Conservation (phyloP, 2,113 vertebrate species). For the Sceloporus tristichus region DNA sequence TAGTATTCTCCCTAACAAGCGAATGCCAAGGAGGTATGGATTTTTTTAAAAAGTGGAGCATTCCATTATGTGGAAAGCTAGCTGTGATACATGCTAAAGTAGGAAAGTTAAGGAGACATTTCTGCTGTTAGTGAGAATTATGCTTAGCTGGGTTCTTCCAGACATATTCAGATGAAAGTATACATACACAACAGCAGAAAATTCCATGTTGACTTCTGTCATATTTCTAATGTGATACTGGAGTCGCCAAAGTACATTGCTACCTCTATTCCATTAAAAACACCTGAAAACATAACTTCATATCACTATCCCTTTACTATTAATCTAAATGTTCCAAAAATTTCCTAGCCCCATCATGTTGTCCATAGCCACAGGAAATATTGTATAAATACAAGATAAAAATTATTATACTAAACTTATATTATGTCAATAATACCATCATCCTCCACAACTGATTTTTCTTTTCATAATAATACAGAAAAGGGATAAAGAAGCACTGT, state of each 20-base stretch:
- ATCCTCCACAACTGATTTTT: no score
- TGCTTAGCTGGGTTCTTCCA: background rate
- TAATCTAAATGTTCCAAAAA: background rate
- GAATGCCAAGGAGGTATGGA: no score
- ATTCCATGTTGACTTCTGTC: background rate
- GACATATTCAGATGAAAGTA: background rate
- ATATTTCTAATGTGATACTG: background rate
- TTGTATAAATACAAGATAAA: background rate
- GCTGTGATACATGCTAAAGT: background rate
- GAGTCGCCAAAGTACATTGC: background rate
- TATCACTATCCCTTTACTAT: background rate
- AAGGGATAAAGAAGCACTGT: background rate
- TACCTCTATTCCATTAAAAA: background rate
- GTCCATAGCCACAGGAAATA: background rate
- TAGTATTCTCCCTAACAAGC: no score
- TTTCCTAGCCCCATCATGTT: background rate
- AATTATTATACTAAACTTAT: background rate
- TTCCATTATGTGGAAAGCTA: no score
- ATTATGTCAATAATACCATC: background rate
- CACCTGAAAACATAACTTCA: background rate
- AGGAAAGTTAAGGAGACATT: no score
- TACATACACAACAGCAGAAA: background rate
- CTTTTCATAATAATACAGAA: background rate
- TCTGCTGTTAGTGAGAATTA: background rate
- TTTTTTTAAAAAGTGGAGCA: no score